phyloP scores from a whole-genome alignment of 1,140 invertebrate genomes.

The Nephila pilipes region DNA sequence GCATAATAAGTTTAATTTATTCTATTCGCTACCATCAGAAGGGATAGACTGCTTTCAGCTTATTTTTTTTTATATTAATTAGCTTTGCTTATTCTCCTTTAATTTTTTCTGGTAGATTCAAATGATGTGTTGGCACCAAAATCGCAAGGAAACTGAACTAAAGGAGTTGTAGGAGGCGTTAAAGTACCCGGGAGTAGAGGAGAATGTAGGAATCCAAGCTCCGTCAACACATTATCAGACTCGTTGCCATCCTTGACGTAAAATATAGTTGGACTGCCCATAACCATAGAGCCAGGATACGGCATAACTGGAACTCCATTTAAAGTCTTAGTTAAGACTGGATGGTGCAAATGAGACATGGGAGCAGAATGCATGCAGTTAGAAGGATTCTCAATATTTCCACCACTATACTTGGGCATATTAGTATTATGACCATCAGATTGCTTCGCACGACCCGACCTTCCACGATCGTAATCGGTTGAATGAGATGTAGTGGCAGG shows the following conservation, averaged over 20 bases:
- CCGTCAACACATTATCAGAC: slow-evolving; percentile 19
- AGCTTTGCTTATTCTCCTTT: not conserved
- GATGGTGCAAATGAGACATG: slow-evolving; percentile 77
- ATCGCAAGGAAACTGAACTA: slow-evolving; percentile 56
- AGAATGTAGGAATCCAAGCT: slow-evolving; percentile 58
- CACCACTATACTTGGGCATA: not conserved
- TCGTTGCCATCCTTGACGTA: slow-evolving; percentile 27
- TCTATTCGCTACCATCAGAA: too few species aligned
- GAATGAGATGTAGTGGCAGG: not conserved
- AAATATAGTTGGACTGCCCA: slow-evolving; percentile 44
- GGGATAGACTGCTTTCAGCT: not conserved
- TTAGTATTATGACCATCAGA: not conserved
- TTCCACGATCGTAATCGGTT: slow-evolving; percentile 15
- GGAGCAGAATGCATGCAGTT: slow-evolving; percentile 43
- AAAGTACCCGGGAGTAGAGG: slow-evolving; percentile 44
- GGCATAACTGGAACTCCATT: slow-evolving; percentile 62
- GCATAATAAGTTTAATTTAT: not conserved
- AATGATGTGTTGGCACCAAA: slow-evolving; percentile 53
- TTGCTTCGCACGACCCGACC: not conserved
- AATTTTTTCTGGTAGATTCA: not conserved
- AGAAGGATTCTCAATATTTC: slow-evolving; percentile 23
- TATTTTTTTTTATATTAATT: not conserved
- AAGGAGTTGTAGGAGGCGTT: slow-evolving; percentile 64
- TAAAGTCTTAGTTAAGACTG: slow-evolving; percentile 65
- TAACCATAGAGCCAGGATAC: slow-evolving; percentile 54